These are phyloP conservation scores for Malthinus seriepunctatus DNA, from an alignment of 2,888 invertebrate genomes.

Conservation along the genomic window DNA sequence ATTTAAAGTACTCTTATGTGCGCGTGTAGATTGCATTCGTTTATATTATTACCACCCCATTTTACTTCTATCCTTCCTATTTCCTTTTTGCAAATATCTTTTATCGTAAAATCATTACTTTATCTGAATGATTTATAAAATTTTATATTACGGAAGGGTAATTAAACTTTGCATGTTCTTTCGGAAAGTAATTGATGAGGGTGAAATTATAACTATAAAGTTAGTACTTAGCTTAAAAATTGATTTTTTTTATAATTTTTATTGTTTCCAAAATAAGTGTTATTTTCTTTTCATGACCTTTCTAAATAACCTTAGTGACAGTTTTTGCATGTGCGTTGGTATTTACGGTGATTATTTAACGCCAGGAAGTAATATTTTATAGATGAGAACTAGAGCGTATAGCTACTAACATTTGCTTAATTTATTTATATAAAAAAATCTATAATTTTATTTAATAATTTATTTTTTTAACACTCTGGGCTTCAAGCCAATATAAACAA, in stretches of 20 bases:
- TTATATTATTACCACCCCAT: slow-evolving; percentile 16
- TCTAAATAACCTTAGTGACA: slow-evolving; percentile 23
- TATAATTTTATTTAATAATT: too few species aligned
- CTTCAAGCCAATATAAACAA: too few species aligned
- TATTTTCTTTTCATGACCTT: slow-evolving; percentile 19
- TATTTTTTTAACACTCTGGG: too few species aligned
- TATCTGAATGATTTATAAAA: slow-evolving; percentile 27
- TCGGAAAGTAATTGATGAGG: not conserved
- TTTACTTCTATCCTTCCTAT: slow-evolving; percentile 16
- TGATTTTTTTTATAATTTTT: not conserved
- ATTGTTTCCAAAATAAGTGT: not conserved
- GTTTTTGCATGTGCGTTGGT: slow-evolving; percentile 30
- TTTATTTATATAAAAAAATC: slow-evolving; percentile 13
- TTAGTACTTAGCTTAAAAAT: not conserved
- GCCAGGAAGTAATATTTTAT: slow-evolving; percentile 27
- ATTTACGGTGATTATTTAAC: slow-evolving; percentile 24
- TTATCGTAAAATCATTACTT: slow-evolving; percentile 28
- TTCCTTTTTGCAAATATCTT: slow-evolving; percentile 13
- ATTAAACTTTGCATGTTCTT: slow-evolving; percentile 22
- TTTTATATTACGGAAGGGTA: slow-evolving; percentile 11
- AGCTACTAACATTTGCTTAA: slow-evolving; percentile 32
- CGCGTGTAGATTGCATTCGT: slow-evolving; percentile 21
- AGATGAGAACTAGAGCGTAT: slow-evolving; percentile 29
- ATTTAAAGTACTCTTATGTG: slow-evolving; percentile 17
- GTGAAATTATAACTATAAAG: not conserved